Evolutionary conservation across 2,797 vertebrate species (phyloP).

Genomic region (Argya squamiceps): DNA sequence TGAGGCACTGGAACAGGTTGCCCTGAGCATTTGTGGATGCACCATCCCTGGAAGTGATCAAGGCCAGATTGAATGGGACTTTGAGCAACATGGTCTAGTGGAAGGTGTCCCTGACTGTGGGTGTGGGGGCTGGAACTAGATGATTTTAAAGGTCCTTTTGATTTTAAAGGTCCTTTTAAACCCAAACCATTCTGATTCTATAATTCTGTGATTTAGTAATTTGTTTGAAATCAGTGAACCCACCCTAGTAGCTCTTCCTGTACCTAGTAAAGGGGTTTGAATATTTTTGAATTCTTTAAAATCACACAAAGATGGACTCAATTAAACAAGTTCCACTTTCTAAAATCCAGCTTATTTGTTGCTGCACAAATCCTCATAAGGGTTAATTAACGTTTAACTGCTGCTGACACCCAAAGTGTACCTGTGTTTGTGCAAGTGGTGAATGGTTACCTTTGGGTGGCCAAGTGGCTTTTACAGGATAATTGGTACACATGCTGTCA

Average conservation of each 20-base stretch:
- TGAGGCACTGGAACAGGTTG: neutral
- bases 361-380: neutral
- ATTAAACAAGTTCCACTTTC: neutral
- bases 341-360: neutral
- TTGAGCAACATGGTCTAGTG: rapidly evolving
- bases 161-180: neutral
- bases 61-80: neutral
- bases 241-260: neutral
- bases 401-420: neutral
- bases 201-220: neutral
- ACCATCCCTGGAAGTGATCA: neutral
- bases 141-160: neutral
- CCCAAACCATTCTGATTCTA: neutral
- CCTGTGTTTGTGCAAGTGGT: neutral
- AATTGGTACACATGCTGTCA: neutral
- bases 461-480: neutral
- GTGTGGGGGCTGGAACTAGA: neutral
- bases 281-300: neutral
- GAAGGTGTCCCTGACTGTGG: neutral
- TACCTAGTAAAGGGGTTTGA: neutral
- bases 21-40: neutral
- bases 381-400: neutral
- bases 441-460: neutral
- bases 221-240: neutral
- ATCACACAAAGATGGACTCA: neutral